These are phyloP conservation scores for Ophiodon elongatus DNA, from an alignment of 2,113 vertebrate species.

Conservation along the genomic window DNA sequence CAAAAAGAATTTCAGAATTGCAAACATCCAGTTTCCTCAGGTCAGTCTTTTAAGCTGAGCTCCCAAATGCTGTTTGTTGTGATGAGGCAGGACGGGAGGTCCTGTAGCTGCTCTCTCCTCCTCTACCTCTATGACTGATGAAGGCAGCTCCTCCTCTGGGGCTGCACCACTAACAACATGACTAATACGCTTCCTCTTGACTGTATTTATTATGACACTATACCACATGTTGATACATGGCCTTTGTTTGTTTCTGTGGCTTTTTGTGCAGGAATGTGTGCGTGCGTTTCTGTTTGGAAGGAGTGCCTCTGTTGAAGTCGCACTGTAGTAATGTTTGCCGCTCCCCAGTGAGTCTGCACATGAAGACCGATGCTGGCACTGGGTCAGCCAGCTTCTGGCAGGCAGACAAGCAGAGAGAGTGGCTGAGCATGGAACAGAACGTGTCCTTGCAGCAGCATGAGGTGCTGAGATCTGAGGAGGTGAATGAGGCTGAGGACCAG, in stretches of 20 bases:
- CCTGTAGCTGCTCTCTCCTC: constrained; percentile 25
- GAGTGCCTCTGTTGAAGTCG: constrained; percentile 35
- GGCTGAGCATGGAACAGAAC: constrained; percentile 47
- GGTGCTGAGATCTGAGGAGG: constrained; percentile 36
- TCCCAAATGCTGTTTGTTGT: constrained; percentile 31
- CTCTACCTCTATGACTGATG: constrained; percentile 53
- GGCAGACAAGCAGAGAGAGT: constrained; percentile 35
- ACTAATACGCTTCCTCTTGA: constrained; percentile 45
- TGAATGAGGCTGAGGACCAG: constrained; percentile 41
- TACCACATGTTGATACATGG: constrained; percentile 39
- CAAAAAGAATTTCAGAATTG: not conserved
- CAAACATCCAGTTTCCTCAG: constrained; percentile 5
- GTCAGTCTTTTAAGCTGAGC: constrained; percentile 6
- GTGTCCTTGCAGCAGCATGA: constrained; percentile 50
- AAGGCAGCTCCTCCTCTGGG: constrained; percentile 50
- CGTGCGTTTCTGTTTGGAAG: constrained; percentile 25
- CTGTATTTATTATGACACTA: constrained; percentile 52
- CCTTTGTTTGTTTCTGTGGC: not conserved
- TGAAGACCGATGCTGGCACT: constrained; percentile 53
- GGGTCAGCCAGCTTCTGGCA: constrained; percentile 62
- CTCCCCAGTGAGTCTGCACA: constrained; percentile 61
- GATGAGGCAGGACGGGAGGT: constrained; percentile 29
- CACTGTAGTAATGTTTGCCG: constrained; percentile 59
- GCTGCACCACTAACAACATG: constrained; percentile 50
- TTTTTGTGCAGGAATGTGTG: constrained; percentile 33